A percentile compares a stretch with the other conserved stretches of the same genome.
Conservation (phyloP, 1,140 invertebrate genomes). For the Sinonovacula constricta region DNA sequence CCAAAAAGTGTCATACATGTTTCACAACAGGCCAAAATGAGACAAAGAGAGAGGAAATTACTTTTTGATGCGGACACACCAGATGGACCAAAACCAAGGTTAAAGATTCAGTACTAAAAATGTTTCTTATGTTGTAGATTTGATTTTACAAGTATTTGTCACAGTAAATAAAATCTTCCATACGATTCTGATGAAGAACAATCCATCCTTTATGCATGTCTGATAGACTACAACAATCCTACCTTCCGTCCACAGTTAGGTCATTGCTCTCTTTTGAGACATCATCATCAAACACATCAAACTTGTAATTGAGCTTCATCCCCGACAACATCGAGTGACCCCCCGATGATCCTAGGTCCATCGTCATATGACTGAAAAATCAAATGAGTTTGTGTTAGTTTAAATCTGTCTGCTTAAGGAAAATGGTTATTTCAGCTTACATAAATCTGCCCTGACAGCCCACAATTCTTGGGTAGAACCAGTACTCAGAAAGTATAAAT, state of each 20-base stretch:
- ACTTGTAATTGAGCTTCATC: slow-evolving; percentile 62
- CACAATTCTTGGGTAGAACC: not conserved
- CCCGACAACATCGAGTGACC: slow-evolving; percentile 61
- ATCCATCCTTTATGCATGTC: no score
- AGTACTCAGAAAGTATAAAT: not conserved
- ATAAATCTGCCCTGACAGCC: not conserved
- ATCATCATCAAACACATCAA: slow-evolving; percentile 76
- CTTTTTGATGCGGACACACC: not conserved
- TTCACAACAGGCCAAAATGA: no score
- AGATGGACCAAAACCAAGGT: not conserved
- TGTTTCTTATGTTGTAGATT: no score
- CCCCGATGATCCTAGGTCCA: slow-evolving; percentile 64
- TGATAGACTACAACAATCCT: slow-evolving; percentile 29
- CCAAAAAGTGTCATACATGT: no score
- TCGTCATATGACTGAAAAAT: slow-evolving; percentile 18
- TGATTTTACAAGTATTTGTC: no score
- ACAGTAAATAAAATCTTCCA: no score
- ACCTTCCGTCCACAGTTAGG: slow-evolving; percentile 74
- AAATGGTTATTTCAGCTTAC: no score
- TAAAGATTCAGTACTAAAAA: not conserved
- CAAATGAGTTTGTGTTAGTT: not conserved
- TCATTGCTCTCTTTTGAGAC: slow-evolving; percentile 75
- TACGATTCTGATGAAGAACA: no score
- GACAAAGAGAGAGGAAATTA: no score
- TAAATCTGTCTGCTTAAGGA: not conserved